Conservation (phyloP, 2,888 invertebrate genomes). For the Luperina nickerlii region DNA sequence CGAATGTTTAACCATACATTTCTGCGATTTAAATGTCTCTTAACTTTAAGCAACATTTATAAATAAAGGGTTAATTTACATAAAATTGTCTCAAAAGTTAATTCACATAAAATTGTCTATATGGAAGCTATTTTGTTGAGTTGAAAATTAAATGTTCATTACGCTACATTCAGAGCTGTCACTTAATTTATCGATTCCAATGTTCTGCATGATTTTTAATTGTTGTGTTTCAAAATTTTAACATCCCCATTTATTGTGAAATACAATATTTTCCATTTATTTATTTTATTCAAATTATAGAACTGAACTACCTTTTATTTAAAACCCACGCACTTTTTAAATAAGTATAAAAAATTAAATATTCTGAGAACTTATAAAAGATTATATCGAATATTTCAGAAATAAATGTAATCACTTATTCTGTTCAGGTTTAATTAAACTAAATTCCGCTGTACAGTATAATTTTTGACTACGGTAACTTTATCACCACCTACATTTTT, state of each 20-base stretch:
- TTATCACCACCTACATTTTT: conserved; percentile 18
- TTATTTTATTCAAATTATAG: background rate
- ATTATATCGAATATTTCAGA: background rate
- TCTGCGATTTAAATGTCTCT: too few species aligned
- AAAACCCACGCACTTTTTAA: background rate
- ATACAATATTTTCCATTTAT: background rate
- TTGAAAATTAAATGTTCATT: background rate
- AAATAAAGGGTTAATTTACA: too few species aligned
- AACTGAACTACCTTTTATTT: background rate
- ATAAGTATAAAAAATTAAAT: background rate
- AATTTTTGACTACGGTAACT: conserved; percentile 11
- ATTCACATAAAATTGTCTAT: background rate
- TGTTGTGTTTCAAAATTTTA: conserved; percentile 15
- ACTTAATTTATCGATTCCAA: background rate
- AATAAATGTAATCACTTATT: background rate
- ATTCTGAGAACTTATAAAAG: background rate
- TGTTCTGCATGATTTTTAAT: conserved; percentile 38
- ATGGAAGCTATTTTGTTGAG: background rate
- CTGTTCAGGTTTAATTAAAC: background rate
- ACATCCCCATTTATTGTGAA: conserved; percentile 11
- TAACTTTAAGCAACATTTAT: too few species aligned
- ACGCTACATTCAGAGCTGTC: background rate
- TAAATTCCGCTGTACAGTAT: background rate
- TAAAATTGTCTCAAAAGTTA: background rate
- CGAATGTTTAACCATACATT: too few species aligned